phyloP scores from a whole-genome alignment of 2,113 vertebrate genomes.

The Cyanocitta stelleri region DNA sequence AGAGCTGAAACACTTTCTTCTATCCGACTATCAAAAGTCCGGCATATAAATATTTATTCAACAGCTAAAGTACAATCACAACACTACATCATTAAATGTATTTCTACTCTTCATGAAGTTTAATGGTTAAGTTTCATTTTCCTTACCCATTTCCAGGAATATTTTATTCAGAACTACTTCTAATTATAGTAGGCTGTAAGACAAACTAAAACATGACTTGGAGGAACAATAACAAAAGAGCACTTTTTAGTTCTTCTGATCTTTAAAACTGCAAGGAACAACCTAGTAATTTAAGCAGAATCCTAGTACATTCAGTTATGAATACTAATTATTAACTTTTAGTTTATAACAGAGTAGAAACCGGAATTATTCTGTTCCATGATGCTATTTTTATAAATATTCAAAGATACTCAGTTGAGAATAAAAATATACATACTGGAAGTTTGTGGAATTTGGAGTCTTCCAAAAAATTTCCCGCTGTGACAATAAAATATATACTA shows the following conservation, averaged over 20 bases:
- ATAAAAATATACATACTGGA: neutral
- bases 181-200: neutral
- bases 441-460: neutral
- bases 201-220: neutral
- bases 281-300: neutral
- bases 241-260: neutral
- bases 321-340: neutral
- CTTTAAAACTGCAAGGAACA: neutral
- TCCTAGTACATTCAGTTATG: neutral
- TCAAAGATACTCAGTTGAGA: neutral
- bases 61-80: neutral
- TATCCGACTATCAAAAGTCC: neutral
- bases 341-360: neutral
- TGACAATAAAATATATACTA: neutral
- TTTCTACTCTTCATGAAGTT: neutral
- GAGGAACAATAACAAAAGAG: neutral
- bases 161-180: neutral
- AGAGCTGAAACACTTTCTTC: neutral
- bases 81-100: neutral
- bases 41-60: conserved; percentile 62
- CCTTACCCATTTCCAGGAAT: neutral
- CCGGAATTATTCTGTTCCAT: neutral
- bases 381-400: neutral
- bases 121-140: neutral
- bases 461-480: neutral